phyloP scores from a whole-genome alignment of 2,797 vertebrate genomes.

The Phalloptychus januarius region DNA sequence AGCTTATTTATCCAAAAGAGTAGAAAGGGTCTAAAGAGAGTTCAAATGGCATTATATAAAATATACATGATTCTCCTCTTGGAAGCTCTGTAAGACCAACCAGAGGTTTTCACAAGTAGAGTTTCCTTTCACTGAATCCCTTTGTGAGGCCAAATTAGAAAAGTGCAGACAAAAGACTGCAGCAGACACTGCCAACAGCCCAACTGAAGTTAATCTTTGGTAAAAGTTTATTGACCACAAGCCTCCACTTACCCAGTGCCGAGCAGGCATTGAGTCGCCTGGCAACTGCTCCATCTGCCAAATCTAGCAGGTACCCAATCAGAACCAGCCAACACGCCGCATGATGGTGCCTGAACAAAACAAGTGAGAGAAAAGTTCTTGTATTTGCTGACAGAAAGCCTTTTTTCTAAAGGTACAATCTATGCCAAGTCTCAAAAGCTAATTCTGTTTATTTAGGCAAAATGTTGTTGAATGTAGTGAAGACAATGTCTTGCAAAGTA shows the following conservation, averaged over 20 bases:
- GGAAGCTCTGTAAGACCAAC: constrained; percentile 21
- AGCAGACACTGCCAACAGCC: constrained; percentile 47
- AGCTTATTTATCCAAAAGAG: neutral
- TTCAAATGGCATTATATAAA: constrained; percentile 14
- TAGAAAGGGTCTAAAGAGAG: neutral
- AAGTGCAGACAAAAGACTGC: constrained; percentile 49
- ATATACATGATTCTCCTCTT: constrained; percentile 24
- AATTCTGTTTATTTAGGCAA: neutral
- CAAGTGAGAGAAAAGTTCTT: constrained; percentile 15
- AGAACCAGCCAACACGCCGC: constrained; percentile 92
- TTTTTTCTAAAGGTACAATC: constrained; percentile 13
- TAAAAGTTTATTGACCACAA: constrained; percentile 49
- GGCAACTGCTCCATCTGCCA: constrained; percentile 89
- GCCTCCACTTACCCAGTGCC: constrained; percentile 85
- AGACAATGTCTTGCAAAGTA: neutral
- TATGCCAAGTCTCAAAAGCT: constrained; percentile 3
- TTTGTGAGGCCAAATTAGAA: constrained; percentile 34
- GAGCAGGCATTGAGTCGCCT: constrained; percentile 87
- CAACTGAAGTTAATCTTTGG: constrained; percentile 51
- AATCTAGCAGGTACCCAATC: constrained; percentile 90
- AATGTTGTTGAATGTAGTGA: neutral
- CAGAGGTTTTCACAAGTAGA: constrained; percentile 19
- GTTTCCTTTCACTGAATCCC: constrained; percentile 26
- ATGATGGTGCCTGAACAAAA: constrained; percentile 81
- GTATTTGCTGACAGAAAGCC: constrained; percentile 24